These are phyloP conservation scores for Zelleria hepariella DNA, from an alignment of 2,888 invertebrate species.

Conservation along the genomic window DNA sequence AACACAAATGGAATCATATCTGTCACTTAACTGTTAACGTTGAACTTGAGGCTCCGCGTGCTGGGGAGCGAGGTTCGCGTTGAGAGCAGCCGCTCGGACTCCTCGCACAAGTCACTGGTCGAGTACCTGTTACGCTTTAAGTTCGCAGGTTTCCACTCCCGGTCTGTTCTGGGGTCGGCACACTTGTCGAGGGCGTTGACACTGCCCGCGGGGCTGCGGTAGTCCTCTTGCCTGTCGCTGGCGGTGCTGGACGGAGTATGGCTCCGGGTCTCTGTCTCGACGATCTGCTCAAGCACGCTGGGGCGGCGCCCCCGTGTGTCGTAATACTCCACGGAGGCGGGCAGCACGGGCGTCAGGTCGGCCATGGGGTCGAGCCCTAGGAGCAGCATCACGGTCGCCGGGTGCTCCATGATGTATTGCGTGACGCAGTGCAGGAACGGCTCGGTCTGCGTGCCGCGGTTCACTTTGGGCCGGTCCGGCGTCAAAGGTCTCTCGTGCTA, in stretches of 20 bases:
- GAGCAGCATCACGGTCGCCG: conserved; percentile 79
- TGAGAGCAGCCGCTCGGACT: conserved; percentile 69
- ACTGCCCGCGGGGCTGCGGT: conserved; percentile 45
- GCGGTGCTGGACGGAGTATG: conserved; percentile 56
- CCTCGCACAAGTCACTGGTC: conserved; percentile 77
- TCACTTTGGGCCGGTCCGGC: conserved; percentile 51
- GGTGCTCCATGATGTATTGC: conserved; percentile 79
- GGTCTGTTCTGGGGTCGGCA: conserved; percentile 48
- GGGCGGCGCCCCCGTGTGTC: conserved; percentile 51
- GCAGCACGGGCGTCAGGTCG: conserved; percentile 47
- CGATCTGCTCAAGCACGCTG: conserved; percentile 57
- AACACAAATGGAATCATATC: conserved; percentile 35
- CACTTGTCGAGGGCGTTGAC: conserved; percentile 37
- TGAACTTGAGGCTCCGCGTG: conserved; percentile 76
- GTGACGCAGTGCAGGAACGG: conserved; percentile 73
- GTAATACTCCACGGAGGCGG: conserved; percentile 60
- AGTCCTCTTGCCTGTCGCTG: conserved; percentile 45
- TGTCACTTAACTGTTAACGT: conserved; percentile 51
- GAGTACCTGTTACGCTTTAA: conserved; percentile 75
- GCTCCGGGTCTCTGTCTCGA: conserved; percentile 58
- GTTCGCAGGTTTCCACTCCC: conserved; percentile 35
- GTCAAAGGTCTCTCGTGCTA: conserved; percentile 56
- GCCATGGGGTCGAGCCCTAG: conserved; percentile 79
- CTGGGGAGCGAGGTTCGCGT: conserved; percentile 71
- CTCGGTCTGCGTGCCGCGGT: conserved; percentile 75